Base-by-base conservation (phyloP, 2,888 invertebrate genomes). In the Diaperis boleti region DNA sequence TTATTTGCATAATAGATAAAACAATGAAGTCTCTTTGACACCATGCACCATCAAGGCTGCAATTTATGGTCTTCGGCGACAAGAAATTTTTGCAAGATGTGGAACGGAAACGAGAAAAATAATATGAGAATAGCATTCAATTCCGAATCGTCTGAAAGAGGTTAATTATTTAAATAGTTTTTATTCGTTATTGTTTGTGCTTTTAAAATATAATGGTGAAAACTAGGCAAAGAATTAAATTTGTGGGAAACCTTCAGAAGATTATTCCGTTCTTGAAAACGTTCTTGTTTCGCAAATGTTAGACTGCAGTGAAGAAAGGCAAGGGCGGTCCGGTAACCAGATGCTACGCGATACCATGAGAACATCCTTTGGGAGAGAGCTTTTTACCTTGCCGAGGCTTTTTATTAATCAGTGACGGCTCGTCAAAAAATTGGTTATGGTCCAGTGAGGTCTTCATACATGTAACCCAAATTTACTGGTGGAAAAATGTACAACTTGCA, bases 341-440 rank as follows among this genome's bases (percentile, higher is more conserved):
- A 79, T 79, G 79, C 77, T 66, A 77, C 72, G 69, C 71, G 76
- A 79, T 71, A 77, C 78, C 78, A 79, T 79, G 79, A 76, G 79
- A 79, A 78, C 75, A 74, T 74, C 73, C 75, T 73, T 71, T 71
- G 72, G 72, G 72, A 72, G 75, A 45, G 14, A 29, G n/a, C 35
- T 54, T 52, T 52, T 52, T 50, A 41, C 50, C 50, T 50, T 59
- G 15, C 31, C 13, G 17, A 22, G 20, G 22, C 42, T 33, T 59
- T 55, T 52, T 39, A 22, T 42, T 29, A 22, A n/a, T 13, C 26
- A 31, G 15, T 52, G 37, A 6, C 6, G 26, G 26, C n/a, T n/a
- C n/a, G n/a, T n/a, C n/a, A n/a, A n/a, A n/a, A n/a, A n/a, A n/a
- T n/a, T n/a, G n/a, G n/a, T n/a, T n/a, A n/a, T n/a, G n/a, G n/a